Conservation (phyloP, 2,888 invertebrate species). For the Thumatha senex region DNA sequence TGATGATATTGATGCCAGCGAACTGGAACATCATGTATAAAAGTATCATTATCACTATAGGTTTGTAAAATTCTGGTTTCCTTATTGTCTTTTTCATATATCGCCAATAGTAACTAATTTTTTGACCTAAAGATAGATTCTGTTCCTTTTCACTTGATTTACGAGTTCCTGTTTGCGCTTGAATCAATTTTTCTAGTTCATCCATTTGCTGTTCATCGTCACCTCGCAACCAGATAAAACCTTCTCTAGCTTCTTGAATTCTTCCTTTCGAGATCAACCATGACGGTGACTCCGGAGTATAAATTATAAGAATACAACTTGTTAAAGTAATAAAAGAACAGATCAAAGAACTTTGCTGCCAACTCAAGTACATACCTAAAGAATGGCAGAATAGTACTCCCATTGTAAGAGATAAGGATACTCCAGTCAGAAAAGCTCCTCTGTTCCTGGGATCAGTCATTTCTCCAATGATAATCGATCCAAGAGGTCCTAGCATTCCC, state of each 20-base stretch:
- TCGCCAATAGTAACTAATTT: constrained; percentile 45
- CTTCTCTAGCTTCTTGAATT: constrained; percentile 78
- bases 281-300: constrained; percentile 86
- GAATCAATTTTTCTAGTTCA: constrained; percentile 77
- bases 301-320: constrained; percentile 77
- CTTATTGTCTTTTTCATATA: constrained; percentile 55
- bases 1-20: constrained; percentile 87
- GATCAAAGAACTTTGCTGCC: constrained; percentile 82
- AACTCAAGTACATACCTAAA: constrained; percentile 84
- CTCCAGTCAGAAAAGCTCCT: constrained; percentile 84
- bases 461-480: constrained; percentile 84
- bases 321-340: constrained; percentile 78
- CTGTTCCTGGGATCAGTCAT: constrained; percentile 84
- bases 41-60: constrained; percentile 83
- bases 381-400: constrained; percentile 86
- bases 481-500: constrained; percentile 82
- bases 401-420: constrained; percentile 83
- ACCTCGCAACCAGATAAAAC: constrained; percentile 84
- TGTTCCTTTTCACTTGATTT: constrained; percentile 59
- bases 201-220: constrained; percentile 56
- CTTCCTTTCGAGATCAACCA: constrained; percentile 86
- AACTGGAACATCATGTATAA: constrained; percentile 87
- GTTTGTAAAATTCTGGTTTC: constrained; percentile 83
- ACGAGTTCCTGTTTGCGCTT: constrained; percentile 60
- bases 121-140: constrained; percentile 43